Evolutionary conservation across 2,113 vertebrate species (phyloP).

Genomic region (Piaya cayana): DNA sequence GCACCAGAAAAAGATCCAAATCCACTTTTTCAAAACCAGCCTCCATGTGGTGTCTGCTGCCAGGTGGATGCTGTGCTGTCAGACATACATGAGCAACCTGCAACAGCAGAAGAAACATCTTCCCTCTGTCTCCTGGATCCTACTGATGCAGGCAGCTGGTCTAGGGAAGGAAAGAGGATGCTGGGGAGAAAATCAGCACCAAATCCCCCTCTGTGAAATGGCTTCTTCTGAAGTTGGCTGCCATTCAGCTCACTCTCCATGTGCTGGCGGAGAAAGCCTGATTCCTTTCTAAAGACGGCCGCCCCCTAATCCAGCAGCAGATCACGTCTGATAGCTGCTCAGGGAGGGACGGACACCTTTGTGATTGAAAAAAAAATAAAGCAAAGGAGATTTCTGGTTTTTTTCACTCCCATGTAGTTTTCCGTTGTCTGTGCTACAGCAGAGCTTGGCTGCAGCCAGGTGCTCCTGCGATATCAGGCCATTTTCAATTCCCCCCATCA

Average conservation of each 20-base stretch:
- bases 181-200: background rate
- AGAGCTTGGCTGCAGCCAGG: background rate
- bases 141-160: background rate
- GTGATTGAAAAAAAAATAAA: background rate
- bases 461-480: background rate
- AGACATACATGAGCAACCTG: background rate
- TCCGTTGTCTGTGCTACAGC: background rate
- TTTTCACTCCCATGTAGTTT: background rate
- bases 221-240: constrained; percentile 20
- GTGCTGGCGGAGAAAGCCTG: background rate
- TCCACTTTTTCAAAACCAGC: background rate
- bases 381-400: background rate
- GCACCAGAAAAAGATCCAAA: background rate
- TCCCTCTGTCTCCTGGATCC: background rate
- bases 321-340: background rate
- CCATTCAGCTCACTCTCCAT: background rate
- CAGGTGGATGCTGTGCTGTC: background rate
- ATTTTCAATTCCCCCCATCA: background rate
- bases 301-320: background rate
- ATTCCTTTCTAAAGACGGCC: background rate
- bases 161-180: background rate
- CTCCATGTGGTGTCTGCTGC: background rate
- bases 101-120: background rate
- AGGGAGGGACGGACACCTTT: background rate
- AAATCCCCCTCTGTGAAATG: constrained; percentile 8